A percentile compares a stretch with the other conserved stretches of the same genome.
phyloP scores from a whole-genome alignment of 2,797 vertebrate genomes.

The Danio albolineatus region DNA sequence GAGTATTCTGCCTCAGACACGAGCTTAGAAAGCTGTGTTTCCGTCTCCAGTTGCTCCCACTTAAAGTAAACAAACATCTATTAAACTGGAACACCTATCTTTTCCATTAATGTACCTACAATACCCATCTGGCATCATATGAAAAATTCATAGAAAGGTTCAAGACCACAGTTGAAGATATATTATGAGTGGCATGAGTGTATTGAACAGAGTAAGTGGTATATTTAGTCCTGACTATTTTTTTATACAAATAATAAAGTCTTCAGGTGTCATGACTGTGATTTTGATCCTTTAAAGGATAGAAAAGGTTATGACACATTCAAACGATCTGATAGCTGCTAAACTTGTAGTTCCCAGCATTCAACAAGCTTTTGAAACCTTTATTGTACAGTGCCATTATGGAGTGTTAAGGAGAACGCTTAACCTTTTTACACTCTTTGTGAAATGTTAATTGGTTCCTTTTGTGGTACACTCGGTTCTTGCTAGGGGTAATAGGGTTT shows the following conservation, averaged over 20 bases:
- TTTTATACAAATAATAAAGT: slow-evolving; percentile 46
- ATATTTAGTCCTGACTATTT: slow-evolving; percentile 40
- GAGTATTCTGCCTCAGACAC: neutral
- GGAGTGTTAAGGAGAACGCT: slow-evolving; percentile 41
- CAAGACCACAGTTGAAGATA: slow-evolving; percentile 58
- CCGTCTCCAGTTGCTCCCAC: slow-evolving; percentile 39
- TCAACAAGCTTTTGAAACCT: slow-evolving; percentile 57
- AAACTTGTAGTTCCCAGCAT: slow-evolving; percentile 33
- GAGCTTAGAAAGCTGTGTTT: slow-evolving; percentile 24
- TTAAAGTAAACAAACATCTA: slow-evolving; percentile 67
- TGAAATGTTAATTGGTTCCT: slow-evolving; percentile 58
- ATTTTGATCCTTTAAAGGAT: slow-evolving; percentile 39
- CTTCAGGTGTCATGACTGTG: slow-evolving; percentile 46
- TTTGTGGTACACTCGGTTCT: slow-evolving; percentile 48
- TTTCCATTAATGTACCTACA: slow-evolving; percentile 62
- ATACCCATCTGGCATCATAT: slow-evolving; percentile 49
- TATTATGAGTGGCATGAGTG: slow-evolving; percentile 39
- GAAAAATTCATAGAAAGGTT: slow-evolving; percentile 69
- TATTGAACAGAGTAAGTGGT: slow-evolving; percentile 34
- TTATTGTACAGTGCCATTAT: slow-evolving; percentile 49
- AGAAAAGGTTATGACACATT: slow-evolving; percentile 8
- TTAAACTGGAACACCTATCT: slow-evolving; percentile 64
- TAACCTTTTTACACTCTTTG: slow-evolving; percentile 55
- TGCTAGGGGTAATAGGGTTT: slow-evolving; percentile 47
- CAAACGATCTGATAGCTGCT: neutral